Conservation (phyloP, 2,113 vertebrate species). For the Aphyosemion australe region DNA sequence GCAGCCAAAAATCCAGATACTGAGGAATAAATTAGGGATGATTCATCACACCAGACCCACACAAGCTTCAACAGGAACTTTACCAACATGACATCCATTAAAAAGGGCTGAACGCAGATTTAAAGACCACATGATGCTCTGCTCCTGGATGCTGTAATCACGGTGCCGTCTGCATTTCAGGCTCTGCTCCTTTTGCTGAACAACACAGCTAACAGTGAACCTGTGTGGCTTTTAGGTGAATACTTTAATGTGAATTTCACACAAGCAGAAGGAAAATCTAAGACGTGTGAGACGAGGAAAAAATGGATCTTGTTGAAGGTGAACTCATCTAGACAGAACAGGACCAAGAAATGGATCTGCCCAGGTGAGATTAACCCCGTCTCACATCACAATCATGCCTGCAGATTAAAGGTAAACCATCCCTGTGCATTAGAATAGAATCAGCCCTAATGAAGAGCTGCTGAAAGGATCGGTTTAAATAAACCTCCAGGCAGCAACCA, state of each 20-base stretch:
- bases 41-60: constrained; percentile 21
- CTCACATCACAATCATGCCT: constrained; percentile 23
- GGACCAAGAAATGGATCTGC: constrained; percentile 28
- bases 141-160: constrained; percentile 19
- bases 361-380: constrained; percentile 39
- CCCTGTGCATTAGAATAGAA: constrained; percentile 45
- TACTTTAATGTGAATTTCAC: not conserved
- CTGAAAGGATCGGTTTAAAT: constrained; percentile 58
- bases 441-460: constrained; percentile 67
- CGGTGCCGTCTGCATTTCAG: constrained; percentile 12
- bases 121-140: constrained; percentile 31
- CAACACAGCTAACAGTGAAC: constrained; percentile 27
- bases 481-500: constrained; percentile 33
- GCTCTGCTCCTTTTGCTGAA: constrained; percentile 15
- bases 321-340: constrained; percentile 2
- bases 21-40: constrained; percentile 35
- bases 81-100: constrained; percentile 2
- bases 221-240: constrained; percentile 38
- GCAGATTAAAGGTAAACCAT: constrained; percentile 41
- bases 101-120: not conserved
- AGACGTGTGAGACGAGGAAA: not conserved
- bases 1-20: not conserved
- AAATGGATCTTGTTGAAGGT: not conserved
- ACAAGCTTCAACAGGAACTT: constrained; percentile 1
- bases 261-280: no score